Evolutionary conservation across 2,888 invertebrate genomes (phyloP).

Genomic region (Leptarthrus brevirostris): DNA sequence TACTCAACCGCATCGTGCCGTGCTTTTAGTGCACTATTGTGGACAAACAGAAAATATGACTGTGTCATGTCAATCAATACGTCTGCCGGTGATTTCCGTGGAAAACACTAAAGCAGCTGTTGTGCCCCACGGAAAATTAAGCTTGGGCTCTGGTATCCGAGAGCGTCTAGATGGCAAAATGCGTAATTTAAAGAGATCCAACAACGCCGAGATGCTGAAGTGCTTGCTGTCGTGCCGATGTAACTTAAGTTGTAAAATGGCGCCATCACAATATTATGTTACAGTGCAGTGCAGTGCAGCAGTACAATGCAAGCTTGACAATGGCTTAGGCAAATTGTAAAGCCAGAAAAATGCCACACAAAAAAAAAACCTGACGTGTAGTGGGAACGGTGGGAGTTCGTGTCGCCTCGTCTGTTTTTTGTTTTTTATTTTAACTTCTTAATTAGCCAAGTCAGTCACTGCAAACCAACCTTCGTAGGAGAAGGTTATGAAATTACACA

Average conservation of each 20-base stretch:
- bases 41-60: slow-evolving; percentile 35
- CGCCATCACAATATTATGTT: slow-evolving; percentile 40
- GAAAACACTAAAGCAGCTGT: too few relatives aligned
- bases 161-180: neutral
- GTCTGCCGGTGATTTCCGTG: neutral
- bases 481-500: neutral
- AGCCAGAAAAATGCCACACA: slow-evolving; percentile 35
- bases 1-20: slow-evolving; percentile 29
- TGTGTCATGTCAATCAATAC: slow-evolving; percentile 31
- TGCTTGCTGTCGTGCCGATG: slow-evolving; percentile 5
- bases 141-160: neutral
- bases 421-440: neutral
- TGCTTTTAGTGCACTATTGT: slow-evolving; percentile 21
- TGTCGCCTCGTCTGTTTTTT: neutral
- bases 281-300: neutral
- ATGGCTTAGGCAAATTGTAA: slow-evolving; percentile 14
- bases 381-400: neutral
- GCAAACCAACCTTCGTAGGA: neutral
- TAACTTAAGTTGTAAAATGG: slow-evolving; percentile 23
- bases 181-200: slow-evolving; percentile 13
- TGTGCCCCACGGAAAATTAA: too few relatives aligned
- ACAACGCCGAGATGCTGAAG: neutral
- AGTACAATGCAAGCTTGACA: slow-evolving; percentile 7
- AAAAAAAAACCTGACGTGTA: neutral
- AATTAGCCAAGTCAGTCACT: neutral